phyloP scores from a whole-genome alignment of 2,888 invertebrate species.

The Seladonia tumulorum region DNA sequence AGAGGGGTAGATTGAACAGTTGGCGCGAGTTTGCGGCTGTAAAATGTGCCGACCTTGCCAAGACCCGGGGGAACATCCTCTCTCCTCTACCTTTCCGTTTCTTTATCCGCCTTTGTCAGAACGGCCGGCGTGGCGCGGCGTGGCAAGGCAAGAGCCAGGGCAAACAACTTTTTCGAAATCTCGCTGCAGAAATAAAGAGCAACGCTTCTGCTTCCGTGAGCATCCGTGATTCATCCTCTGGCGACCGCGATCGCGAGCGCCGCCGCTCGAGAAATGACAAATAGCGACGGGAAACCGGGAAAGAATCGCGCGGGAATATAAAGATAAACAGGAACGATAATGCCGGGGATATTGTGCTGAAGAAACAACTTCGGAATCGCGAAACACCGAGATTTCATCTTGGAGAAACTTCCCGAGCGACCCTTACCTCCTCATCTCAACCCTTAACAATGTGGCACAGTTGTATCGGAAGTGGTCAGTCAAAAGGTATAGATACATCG shows the following conservation, averaged over 20 bases:
- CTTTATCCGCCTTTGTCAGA: conserved; percentile 66
- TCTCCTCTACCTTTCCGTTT: conserved; percentile 43
- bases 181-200: conserved; percentile 66
- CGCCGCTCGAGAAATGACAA: conserved; percentile 15
- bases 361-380: background rate
- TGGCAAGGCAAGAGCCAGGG: conserved; percentile 73
- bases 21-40: conserved; percentile 74
- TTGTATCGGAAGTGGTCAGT: background rate
- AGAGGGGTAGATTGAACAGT: conserved; percentile 65
- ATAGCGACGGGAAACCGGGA: background rate
- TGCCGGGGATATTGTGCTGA: background rate
- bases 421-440: background rate
- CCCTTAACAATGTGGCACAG: background rate
- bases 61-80: conserved; percentile 77
- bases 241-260: conserved; percentile 16
- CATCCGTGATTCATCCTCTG: conserved; percentile 28
- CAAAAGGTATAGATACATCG: background rate
- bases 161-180: conserved; percentile 82
- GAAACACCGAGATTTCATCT: background rate
- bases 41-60: conserved; percentile 80
- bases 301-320: conserved; percentile 5
- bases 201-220: conserved; percentile 23
- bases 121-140: conserved; percentile 63
- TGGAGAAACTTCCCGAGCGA: background rate
- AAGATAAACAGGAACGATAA: conserved; percentile 15